These are phyloP conservation scores for Drepana falcataria DNA, from an alignment of 2,888 invertebrate genomes.

Conservation along the genomic window DNA sequence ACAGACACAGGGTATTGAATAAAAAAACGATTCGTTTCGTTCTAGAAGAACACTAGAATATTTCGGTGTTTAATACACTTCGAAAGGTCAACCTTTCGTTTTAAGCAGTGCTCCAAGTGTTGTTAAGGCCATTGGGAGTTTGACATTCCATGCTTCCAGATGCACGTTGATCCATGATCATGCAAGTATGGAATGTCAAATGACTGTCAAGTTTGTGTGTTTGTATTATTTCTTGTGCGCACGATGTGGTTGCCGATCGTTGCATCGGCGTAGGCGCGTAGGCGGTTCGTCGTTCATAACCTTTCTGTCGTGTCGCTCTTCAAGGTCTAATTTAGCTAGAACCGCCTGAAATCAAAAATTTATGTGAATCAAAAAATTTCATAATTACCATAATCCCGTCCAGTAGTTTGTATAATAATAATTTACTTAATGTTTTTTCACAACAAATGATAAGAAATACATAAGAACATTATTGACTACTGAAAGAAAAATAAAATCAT, in stretches of 20 bases:
- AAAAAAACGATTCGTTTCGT: not conserved
- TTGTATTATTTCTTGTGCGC: conserved; percentile 34
- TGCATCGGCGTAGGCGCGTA: conserved; percentile 50
- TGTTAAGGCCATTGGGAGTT: conserved; percentile 14
- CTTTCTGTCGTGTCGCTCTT: conserved; percentile 48
- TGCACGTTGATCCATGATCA: not conserved
- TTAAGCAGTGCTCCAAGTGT: conserved; percentile 6
- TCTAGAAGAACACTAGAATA: not conserved
- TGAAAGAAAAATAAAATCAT: no score
- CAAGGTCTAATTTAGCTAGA: conserved; percentile 36
- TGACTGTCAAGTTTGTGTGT: conserved; percentile 2
- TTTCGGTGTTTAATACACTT: not conserved
- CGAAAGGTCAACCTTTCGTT: not conserved
- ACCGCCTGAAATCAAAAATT: conserved; percentile 38
- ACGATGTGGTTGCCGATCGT: conserved; percentile 36
- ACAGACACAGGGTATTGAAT: conserved; percentile 15
- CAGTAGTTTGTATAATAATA: no score
- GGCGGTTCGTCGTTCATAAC: conserved; percentile 54
- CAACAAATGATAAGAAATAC: no score
- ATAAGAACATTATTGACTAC: no score
- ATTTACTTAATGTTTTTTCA: no score
- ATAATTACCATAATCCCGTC: no score
- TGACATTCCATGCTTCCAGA: conserved; percentile 14
- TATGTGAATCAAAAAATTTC: no score
- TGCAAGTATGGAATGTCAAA: conserved; percentile 4